Evolutionary conservation across 1,140 invertebrate species (phyloP), one percentile per base, ranked within the genome.

Genomic region (Ridgeia piscesae): DNA sequence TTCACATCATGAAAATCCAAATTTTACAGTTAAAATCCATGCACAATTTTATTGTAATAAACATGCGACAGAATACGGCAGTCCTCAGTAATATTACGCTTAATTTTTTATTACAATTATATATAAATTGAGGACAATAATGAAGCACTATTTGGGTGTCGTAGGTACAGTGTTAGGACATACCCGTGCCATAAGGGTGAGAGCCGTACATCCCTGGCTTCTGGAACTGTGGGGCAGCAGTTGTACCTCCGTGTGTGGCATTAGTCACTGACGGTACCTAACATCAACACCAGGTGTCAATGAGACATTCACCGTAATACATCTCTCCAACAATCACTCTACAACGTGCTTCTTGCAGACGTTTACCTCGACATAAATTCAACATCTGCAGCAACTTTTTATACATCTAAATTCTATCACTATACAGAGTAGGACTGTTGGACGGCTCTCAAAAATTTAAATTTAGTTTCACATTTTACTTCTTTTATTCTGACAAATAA

Each of bases 201-300:
- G 96, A 94, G 35, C 94, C 95, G 93, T 95, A 96, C 11, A 94
- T 94, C 91, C 92, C 92, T 31, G 93, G 94, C 94, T 96, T 96
- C 93, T 95, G 95, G 93, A 95, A 96, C 93, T 96, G 96, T 9
- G 95, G 94, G 89, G 95, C 95, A 35, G 94, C 95, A 50, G 95
- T 95, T 27, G 95, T 94, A 42, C 94, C 95, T 42, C 94, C 94
- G 94, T 96, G 95, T n/a, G 95, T 93, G 42, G 95, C 94, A 93
- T 96, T 96, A n/a, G 96, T 96, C 92, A 95, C 95, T 90, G 95
- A 95, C 35, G 95, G 95, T 58, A 91, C 35, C 34, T 91, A 35
- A 91, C 6, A 34, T 35, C 35, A 34, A 35, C 35, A 35, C 89
- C 89, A 90, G 8, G 34, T 90, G 89, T 34, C 89, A 90, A 27